Percentiles rank a stretch among this genome's conserved stretches.
Evolutionary conservation across 1,140 invertebrate species (phyloP).

Genomic region (Conopomorpha cramerella): DNA sequence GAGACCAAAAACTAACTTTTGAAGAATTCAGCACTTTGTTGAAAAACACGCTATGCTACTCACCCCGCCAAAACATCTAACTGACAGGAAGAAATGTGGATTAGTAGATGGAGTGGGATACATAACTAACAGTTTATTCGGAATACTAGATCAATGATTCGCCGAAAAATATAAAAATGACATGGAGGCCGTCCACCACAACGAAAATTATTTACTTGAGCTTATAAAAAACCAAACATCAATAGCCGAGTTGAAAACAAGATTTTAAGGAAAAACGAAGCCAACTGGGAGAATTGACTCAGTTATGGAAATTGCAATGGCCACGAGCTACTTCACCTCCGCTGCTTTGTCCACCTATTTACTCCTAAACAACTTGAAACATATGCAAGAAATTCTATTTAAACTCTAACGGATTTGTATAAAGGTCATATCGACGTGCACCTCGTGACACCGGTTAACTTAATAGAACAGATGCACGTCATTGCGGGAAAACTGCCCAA

Average conservation of each 20-base stretch:
- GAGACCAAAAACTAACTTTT: neutral
- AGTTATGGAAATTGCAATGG: constrained; percentile 5
- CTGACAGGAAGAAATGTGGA: constrained; percentile 6
- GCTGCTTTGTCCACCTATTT: constrained; percentile 5
- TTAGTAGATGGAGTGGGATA: constrained; percentile 9
- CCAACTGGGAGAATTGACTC: constrained; percentile 5
- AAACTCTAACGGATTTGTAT: constrained; percentile 7
- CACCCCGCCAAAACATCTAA: constrained; percentile 7
- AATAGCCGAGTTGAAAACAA: constrained; percentile 10
- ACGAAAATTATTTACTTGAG: constrained; percentile 8
- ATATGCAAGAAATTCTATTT: constrained; percentile 10
- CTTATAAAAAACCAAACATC: constrained; percentile 11
- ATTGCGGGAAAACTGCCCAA: constrained; percentile 10
- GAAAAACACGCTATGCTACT: constrained; percentile 4
- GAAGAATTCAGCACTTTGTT: neutral
- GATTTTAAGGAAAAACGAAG: constrained; percentile 8
- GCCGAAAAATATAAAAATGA: constrained; percentile 12
- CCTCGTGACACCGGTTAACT: constrained; percentile 6
- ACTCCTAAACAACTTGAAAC: constrained; percentile 6
- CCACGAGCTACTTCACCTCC: constrained; percentile 8
- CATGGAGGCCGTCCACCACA: constrained; percentile 6
- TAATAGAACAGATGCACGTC: constrained; percentile 7
- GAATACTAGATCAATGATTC: constrained; percentile 12
- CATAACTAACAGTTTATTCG: constrained; percentile 9
- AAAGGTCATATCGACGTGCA: constrained; percentile 11